Percentiles rank a stretch among this genome's conserved stretches.
These are phyloP conservation scores for Oikopleura dioica DNA, from an alignment of 23 tunicate genomes.

Conservation along the genomic window DNA sequence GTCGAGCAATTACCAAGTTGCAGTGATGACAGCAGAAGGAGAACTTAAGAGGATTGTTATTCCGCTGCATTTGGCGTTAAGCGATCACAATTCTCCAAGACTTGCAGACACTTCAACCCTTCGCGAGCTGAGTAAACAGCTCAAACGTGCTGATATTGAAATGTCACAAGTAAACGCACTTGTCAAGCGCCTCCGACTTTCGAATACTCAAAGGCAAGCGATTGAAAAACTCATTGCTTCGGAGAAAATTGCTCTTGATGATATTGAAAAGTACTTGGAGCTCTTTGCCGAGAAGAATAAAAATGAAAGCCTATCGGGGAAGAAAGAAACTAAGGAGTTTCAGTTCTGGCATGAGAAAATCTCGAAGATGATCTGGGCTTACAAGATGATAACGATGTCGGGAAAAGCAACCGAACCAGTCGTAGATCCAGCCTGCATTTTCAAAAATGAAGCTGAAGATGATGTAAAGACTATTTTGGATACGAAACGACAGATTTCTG, in stretches of 20 bases:
- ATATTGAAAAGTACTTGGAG: background rate
- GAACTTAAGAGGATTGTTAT: background rate
- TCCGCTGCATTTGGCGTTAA: constrained; percentile 8
- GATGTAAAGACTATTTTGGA: background rate
- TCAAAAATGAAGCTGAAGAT: background rate
- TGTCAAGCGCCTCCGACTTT: background rate
- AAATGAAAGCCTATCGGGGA: background rate
- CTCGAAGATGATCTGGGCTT: background rate
- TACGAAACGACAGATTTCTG: background rate
- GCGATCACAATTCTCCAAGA: background rate
- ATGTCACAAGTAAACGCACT: background rate
- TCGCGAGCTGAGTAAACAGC: background rate
- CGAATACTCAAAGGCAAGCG: background rate
- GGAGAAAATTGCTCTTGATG: background rate
- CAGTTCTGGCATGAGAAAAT: constrained; percentile 1
- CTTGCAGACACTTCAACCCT: background rate
- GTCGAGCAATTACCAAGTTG: background rate
- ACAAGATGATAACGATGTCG: background rate
- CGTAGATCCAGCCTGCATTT: background rate
- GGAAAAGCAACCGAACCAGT: background rate
- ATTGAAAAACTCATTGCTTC: background rate
- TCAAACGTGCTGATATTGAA: background rate
- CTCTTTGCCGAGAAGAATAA: background rate
- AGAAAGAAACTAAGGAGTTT: background rate
- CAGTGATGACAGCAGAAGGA: background rate